phyloP scores from a whole-genome alignment of 2,113 vertebrate genomes.

The Cyrtonyx montezumae region DNA sequence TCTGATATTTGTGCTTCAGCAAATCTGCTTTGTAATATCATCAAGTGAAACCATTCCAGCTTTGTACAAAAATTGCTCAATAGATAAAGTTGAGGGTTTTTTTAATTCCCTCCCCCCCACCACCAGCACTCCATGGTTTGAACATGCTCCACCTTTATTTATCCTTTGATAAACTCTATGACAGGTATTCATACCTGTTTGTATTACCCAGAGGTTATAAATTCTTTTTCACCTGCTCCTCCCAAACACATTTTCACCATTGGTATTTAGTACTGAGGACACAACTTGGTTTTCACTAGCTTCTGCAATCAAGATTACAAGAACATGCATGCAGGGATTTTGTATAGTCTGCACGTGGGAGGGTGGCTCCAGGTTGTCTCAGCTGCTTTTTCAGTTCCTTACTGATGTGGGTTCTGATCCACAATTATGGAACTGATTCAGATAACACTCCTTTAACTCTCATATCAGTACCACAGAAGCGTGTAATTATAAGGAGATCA shows the following conservation, averaged over 20 bases:
- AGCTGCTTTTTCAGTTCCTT: background rate
- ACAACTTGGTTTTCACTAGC: background rate
- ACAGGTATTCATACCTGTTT: background rate
- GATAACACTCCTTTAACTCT: background rate
- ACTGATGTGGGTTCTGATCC: background rate
- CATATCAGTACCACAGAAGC: background rate
- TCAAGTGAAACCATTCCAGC: background rate
- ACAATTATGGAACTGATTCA: background rate
- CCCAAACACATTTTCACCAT: background rate
- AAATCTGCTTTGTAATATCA: background rate
- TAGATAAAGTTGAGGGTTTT: background rate
- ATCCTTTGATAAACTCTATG: background rate
- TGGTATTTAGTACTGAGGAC: background rate
- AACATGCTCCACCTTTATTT: slow-evolving; percentile 32
- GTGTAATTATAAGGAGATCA: background rate
- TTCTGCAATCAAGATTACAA: background rate
- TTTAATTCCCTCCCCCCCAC: background rate
- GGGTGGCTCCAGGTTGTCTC: background rate
- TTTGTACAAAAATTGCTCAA: background rate
- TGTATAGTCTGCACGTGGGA: background rate
- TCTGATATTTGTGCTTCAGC: background rate
- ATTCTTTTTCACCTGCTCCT: background rate
- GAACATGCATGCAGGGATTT: background rate
- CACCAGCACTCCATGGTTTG: background rate
- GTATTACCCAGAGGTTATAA: background rate